Conservation (phyloP, 2,113 vertebrate species). For the Trichechus manatus region DNA sequence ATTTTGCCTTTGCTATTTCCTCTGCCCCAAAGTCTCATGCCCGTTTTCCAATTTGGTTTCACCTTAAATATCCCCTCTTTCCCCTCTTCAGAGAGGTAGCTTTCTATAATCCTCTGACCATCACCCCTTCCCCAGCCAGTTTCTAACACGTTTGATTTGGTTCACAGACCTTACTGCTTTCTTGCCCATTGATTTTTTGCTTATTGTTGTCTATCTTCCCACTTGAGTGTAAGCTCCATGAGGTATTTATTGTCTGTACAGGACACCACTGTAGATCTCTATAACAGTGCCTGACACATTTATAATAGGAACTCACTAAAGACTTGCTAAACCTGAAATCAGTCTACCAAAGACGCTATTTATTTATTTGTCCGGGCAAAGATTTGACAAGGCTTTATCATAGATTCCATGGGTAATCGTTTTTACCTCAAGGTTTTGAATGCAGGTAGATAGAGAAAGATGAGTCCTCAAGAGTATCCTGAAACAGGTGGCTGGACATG, state of each 20-base stretch:
- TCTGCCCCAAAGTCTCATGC: neutral
- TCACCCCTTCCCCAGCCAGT: neutral
- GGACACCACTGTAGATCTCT: neutral
- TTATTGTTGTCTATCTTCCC: neutral
- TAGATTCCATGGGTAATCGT: neutral
- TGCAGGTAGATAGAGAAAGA: slow-evolving; percentile 6
- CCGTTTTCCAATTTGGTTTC: slow-evolving; percentile 13
- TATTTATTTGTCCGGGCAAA: neutral
- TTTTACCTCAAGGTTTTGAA: neutral
- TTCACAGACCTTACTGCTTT: neutral
- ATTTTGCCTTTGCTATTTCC: neutral
- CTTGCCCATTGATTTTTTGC: neutral
- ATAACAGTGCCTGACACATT: neutral
- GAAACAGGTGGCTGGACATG: neutral
- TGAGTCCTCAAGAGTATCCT: neutral
- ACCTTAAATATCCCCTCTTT: neutral
- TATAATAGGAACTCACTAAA: neutral
- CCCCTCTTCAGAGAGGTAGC: neutral
- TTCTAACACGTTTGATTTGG: slow-evolving; percentile 7
- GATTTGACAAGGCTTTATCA: neutral
- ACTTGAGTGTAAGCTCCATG: neutral
- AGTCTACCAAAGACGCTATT: neutral
- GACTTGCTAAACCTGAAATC: neutral
- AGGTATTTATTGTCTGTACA: neutral
- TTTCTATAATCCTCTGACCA: neutral